phyloP scores from a whole-genome alignment of 1,140 invertebrate genomes.

The Ceratosolen fusciceps region DNA sequence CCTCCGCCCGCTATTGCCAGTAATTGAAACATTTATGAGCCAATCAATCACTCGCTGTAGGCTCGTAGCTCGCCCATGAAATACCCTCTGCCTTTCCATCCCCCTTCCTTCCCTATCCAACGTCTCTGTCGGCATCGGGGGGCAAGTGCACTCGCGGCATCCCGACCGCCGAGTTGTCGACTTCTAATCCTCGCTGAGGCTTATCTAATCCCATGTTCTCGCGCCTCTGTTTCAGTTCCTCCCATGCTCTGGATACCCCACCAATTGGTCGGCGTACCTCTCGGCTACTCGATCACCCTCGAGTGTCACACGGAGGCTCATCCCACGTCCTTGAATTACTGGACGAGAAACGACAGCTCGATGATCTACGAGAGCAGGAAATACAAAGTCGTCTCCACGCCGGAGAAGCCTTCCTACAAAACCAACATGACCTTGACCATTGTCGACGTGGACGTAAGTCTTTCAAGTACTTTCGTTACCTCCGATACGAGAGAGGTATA shows the following conservation, averaged over 20 bases:
- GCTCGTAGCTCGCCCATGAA: conserved; percentile 6
- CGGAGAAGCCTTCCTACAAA: conserved; percentile 79
- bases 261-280: conserved; percentile 87
- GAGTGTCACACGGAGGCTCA: conserved; percentile 93
- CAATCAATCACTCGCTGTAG: conserved; percentile 63
- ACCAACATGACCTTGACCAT: conserved; percentile 88
- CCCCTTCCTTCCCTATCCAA: too few species aligned
- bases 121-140: not conserved
- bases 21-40: conserved; percentile 69
- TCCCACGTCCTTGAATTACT: conserved; percentile 92
- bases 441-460: conserved; percentile 76
- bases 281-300: conserved; percentile 85
- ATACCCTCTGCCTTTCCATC: not conserved
- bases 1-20: conserved; percentile 58
- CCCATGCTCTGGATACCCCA: conserved; percentile 92
- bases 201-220: conserved; percentile 8
- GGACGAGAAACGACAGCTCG: conserved; percentile 87
- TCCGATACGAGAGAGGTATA: too few species aligned
- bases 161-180: not conserved
- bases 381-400: conserved; percentile 75
- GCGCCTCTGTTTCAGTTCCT: conserved; percentile 78
- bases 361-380: conserved; percentile 91
- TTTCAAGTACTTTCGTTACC: not conserved
- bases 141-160: not conserved
- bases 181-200: not conserved